Percentiles rank a stretch among this genome's conserved stretches.
These are phyloP conservation scores for Meghimatium bilineatum DNA, from an alignment of 2,888 invertebrate genomes.

Conservation along the genomic window DNA sequence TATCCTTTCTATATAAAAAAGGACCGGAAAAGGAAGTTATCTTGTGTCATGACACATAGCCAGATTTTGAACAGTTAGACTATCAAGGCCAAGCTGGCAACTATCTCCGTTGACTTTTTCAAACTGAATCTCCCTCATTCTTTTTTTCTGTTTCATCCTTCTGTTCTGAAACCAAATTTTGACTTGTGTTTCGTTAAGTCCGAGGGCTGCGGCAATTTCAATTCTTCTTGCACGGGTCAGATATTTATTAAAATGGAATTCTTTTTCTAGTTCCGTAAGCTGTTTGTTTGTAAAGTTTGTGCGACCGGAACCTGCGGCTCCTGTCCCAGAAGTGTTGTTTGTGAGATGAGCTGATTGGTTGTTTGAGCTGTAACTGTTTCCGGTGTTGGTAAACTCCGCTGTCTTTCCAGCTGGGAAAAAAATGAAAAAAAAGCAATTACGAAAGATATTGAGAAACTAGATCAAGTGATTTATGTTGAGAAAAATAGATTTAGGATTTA, in stretches of 20 bases:
- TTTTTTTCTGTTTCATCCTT: conserved; percentile 77
- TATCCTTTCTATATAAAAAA: background rate
- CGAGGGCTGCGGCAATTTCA: conserved; percentile 96
- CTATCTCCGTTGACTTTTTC: conserved; percentile 57
- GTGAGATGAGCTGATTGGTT: background rate
- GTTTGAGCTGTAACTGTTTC: conserved; percentile 19
- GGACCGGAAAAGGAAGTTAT: background rate
- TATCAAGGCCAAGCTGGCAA: conserved; percentile 60
- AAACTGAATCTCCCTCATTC: conserved; percentile 74
- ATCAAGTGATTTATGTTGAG: too few relatives aligned
- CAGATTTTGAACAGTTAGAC: conserved; percentile 65
- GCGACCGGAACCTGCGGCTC: conserved; percentile 82
- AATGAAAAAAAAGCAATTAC: background rate
- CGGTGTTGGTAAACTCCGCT: conserved; percentile 13
- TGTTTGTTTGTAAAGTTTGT: conserved; percentile 99
- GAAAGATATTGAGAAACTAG: background rate
- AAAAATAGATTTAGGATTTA: too few relatives aligned
- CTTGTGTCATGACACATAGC: conserved; percentile 52
- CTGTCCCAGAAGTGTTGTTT: conserved; percentile 19
- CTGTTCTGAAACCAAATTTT: conserved; percentile 78
- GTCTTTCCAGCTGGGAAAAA: conserved; percentile 1
- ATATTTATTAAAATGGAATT: conserved; percentile 99
- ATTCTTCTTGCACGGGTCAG: conserved; percentile 96
- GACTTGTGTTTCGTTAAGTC: conserved; percentile 93
- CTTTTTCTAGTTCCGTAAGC: conserved; percentile 98